Base-by-base conservation (phyloP, 2,113 vertebrate genomes). In the Melanostigma gelatinosum region DNA sequence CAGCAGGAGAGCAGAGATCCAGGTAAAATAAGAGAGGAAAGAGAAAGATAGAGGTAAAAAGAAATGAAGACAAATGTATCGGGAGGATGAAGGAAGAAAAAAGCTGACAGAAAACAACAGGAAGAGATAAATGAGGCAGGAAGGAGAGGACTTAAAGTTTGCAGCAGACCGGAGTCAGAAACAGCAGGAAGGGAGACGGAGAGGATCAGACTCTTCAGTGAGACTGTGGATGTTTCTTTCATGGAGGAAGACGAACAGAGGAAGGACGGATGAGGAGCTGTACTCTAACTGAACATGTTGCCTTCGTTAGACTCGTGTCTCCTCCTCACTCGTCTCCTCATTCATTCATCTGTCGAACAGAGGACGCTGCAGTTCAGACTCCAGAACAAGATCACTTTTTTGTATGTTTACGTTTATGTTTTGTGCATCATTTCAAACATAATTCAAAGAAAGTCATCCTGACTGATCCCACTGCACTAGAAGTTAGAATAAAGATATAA, bases 211-310 rank as follows among this genome's bases (percentile, higher is more conserved):
- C 38, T 24, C 83, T 72, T 60, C 40, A 66, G 32, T 32, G 66
- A 64, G 55, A 44, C 38, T 78, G 29, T 34, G 6, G 50, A 60
- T 72, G 52, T 36, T 85, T 55, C 9, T 40, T 55, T 73, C 34
- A 72, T 20, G 24, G 32, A 52, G 38, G 75, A 61, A 29, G 52
- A 20, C 24, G 8, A 55, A 15, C 12, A 50, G 29, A 42, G 62
- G 66, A 48, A 65, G 24, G 55, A 13, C 2, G 7, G 55, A 40
- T 22, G 63, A 34, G 38, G 62, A 75, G 20, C 15, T 48, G 1
- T 22, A 12, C 58, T 32, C 24, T 29, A n/a, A 57, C 48, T 40
- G 4, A 29, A 42, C 15, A 44, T 8, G 6, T 44, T 63, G n/a
- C 18, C n/a, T 9, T 46, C 1, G 38, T 32, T 48, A 7, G 46